phyloP scores from a whole-genome alignment of 1,140 invertebrate species.

The Gryon sp. region DNA sequence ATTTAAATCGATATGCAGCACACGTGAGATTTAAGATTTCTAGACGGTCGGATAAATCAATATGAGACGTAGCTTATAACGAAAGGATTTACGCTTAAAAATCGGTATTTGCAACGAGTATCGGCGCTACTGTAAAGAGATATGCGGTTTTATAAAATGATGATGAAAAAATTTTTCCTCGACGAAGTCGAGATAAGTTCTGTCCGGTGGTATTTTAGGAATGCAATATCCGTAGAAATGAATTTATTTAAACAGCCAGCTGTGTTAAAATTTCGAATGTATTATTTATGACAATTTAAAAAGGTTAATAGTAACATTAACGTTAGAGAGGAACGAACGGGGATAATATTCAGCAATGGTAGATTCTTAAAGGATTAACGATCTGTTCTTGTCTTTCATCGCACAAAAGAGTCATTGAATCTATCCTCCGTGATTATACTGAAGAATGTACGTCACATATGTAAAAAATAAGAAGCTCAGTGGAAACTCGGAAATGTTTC shows the following conservation, averaged over 20 bases:
- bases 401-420: conserved; percentile 36
- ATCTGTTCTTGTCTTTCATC: conserved; percentile 7
- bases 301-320: conserved; percentile 19
- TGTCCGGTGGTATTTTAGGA: conserved; percentile 19
- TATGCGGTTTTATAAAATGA: conserved; percentile 16
- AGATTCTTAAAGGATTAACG: conserved; percentile 40
- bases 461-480: conserved; percentile 23
- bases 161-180: conserved; percentile 31
- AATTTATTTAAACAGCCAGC: conserved; percentile 15
- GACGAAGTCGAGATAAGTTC: neutral
- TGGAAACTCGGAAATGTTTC: conserved; percentile 1
- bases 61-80: conserved; percentile 40
- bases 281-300: conserved; percentile 20
- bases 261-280: conserved; percentile 2
- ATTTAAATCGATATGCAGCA: conserved; percentile 27
- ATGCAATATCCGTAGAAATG: conserved; percentile 27
- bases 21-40: conserved; percentile 34
- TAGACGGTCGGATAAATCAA: conserved; percentile 37
- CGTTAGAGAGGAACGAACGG: neutral
- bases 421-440: conserved; percentile 8
- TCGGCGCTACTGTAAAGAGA: conserved; percentile 4
- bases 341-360: conserved; percentile 12
- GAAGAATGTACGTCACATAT: conserved; percentile 16
- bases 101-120: conserved; percentile 19
- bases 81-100: conserved; percentile 37